Conservation (phyloP, 2,797 vertebrate species). For the Tamandua tetradactyla region DNA sequence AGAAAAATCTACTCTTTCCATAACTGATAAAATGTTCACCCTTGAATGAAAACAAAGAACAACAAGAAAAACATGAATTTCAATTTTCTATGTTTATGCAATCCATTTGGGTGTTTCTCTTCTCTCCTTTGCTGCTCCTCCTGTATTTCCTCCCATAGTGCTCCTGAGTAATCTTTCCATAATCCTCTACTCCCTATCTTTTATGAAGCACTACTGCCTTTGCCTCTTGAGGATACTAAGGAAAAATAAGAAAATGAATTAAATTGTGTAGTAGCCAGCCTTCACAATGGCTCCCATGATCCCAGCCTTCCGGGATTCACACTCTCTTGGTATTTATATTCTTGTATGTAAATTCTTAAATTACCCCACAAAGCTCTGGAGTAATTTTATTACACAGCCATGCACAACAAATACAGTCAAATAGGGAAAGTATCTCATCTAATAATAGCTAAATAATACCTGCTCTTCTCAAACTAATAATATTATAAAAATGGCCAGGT, state of each 20-base stretch:
- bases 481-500: conserved; percentile 36
- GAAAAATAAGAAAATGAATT: neutral
- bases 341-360: neutral
- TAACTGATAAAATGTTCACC: conserved; percentile 24
- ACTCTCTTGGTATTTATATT: neutral
- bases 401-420: neutral
- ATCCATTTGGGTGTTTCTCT: neutral
- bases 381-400: neutral
- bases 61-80: neutral
- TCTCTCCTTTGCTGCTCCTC: neutral
- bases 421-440: neutral
- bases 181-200: neutral
- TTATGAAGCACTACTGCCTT: too few relatives aligned
- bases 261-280: neutral
- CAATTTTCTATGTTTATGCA: neutral
- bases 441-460: neutral
- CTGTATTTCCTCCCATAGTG: neutral
- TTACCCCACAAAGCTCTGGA: neutral
- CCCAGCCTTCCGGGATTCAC: neutral
- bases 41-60: neutral
- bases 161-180: conserved; percentile 2
- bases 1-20: neutral
- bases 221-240: neutral
- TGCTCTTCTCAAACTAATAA: conserved; percentile 16
- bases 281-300: neutral